phyloP scores from a whole-genome alignment of 2,888 invertebrate genomes.

The Stomorhina lunata region DNA sequence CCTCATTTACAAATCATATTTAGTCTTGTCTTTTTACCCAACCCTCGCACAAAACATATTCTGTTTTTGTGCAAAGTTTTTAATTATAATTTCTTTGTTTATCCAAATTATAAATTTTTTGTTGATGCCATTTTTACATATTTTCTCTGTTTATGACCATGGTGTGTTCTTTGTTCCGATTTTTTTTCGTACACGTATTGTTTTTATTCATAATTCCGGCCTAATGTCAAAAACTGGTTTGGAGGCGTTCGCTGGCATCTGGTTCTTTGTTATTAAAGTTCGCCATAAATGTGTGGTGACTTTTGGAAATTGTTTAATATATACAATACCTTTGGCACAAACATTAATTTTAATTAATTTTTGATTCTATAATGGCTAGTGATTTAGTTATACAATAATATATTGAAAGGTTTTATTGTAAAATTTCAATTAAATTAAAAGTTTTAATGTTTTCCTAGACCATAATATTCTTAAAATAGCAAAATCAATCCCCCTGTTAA shows the following conservation, averaged over 20 bases:
- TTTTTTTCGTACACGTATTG: neutral
- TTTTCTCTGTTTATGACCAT: neutral
- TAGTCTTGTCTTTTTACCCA: neutral
- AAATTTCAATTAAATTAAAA: too few relatives aligned
- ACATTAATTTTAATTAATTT: neutral
- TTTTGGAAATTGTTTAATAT: too few relatives aligned
- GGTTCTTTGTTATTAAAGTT: neutral
- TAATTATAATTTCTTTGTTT: constrained; percentile 2
- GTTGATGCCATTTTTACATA: neutral
- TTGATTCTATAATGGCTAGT: neutral
- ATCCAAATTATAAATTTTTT: neutral
- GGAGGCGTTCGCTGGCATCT: neutral
- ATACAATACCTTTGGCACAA: too few relatives aligned
- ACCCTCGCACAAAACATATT: neutral
- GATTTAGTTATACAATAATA: neutral
- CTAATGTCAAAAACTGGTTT: neutral
- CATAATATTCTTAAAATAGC: neutral
- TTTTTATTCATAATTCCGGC: neutral
- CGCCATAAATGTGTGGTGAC: neutral
- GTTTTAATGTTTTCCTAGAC: too few relatives aligned
- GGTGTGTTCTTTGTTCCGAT: neutral
- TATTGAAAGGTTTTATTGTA: neutral
- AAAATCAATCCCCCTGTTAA: too few relatives aligned
- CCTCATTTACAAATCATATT: too few relatives aligned
- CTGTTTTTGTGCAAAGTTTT: neutral